phyloP scores from a whole-genome alignment of 2,113 vertebrate species.

The Pseudolaguvia tuberculata region DNA sequence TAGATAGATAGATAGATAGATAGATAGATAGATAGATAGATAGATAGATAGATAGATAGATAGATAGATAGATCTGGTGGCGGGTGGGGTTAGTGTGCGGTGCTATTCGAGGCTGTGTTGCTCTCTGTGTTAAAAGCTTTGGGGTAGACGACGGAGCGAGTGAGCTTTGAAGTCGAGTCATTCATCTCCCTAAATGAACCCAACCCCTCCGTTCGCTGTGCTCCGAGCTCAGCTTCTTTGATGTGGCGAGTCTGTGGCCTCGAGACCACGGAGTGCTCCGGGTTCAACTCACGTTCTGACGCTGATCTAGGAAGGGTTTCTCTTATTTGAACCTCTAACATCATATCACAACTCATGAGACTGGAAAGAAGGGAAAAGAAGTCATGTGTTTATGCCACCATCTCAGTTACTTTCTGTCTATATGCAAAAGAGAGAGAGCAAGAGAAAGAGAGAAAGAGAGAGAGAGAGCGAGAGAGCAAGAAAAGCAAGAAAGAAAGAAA shows the following conservation, averaged over 20 bases:
- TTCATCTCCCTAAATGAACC: slow-evolving; percentile 80
- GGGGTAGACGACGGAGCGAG: slow-evolving; percentile 49
- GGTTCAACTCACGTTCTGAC: slow-evolving; percentile 38
- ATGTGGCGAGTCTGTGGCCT: slow-evolving; percentile 84
- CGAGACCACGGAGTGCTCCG: slow-evolving; percentile 74
- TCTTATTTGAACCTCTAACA: slow-evolving; percentile 20
- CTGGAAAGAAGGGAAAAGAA: neutral
- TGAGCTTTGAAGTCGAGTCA: slow-evolving; percentile 78
- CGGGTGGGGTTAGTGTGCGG: neutral
- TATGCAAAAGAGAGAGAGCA: too few relatives aligned
- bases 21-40: neutral
- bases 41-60: too few relatives aligned
- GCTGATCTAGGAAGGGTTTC: slow-evolving; percentile 66
- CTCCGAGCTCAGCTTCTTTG: slow-evolving; percentile 70
- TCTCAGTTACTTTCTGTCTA: slow-evolving; percentile 59
- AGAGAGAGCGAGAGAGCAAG: too few relatives aligned
- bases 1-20: too few relatives aligned
- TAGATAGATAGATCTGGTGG: too few relatives aligned
- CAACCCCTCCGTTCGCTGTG: slow-evolving; percentile 75
- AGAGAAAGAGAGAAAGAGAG: too few relatives aligned
- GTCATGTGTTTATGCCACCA: slow-evolving; percentile 57
- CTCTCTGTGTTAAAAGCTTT: slow-evolving; percentile 59
- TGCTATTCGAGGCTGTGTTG: slow-evolving; percentile 30
- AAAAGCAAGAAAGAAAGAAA: too few relatives aligned
- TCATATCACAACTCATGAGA: slow-evolving; percentile 11